phyloP scores from a whole-genome alignment of 2,888 invertebrate species.

The Ormyrus nitidulus region DNA sequence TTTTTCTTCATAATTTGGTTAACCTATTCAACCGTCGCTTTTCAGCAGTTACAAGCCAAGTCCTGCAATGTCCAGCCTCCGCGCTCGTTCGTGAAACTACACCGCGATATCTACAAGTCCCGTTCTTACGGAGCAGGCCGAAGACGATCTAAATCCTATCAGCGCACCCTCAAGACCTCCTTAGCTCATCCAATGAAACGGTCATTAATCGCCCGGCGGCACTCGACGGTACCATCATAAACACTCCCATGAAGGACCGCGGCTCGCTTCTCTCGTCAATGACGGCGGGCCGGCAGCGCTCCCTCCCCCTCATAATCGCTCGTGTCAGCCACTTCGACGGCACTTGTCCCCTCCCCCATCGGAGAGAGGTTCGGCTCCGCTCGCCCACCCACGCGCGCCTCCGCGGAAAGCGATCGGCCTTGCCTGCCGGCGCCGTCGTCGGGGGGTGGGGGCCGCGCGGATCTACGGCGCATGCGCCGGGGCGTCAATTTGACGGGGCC shows the following conservation, averaged over 20 bases:
- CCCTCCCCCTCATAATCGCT: constrained; percentile 10
- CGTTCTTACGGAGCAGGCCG: too few species aligned
- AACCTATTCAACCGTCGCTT: too few species aligned
- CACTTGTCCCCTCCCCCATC: constrained; percentile 6
- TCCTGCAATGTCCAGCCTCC: too few species aligned
- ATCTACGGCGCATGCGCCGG: constrained; percentile 71
- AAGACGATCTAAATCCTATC: too few species aligned
- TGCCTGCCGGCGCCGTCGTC: constrained; percentile 8
- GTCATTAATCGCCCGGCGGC: background rate
- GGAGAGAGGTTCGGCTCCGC: background rate
- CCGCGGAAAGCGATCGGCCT: background rate
- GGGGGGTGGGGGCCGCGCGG: constrained; percentile 37
- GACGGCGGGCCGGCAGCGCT: background rate
- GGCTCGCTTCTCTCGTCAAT: constrained; percentile 20
- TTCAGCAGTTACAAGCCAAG: too few species aligned
- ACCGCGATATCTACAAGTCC: too few species aligned
- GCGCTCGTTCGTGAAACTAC: too few species aligned
- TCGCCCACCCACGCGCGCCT: constrained; percentile 10
- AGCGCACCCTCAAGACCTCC: background rate
- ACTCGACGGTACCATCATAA: constrained; percentile 4
- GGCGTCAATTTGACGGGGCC: constrained; percentile 70
- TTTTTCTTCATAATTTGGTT: too few species aligned
- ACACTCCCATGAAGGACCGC: constrained; percentile 1
- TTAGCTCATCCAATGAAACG: background rate
- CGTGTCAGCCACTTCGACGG: constrained; percentile 36